Percentiles rank a stretch among this genome's conserved stretches.
These are phyloP conservation scores for Stegodyphus dumicola DNA, from an alignment of 1,140 invertebrate species.

Conservation along the genomic window DNA sequence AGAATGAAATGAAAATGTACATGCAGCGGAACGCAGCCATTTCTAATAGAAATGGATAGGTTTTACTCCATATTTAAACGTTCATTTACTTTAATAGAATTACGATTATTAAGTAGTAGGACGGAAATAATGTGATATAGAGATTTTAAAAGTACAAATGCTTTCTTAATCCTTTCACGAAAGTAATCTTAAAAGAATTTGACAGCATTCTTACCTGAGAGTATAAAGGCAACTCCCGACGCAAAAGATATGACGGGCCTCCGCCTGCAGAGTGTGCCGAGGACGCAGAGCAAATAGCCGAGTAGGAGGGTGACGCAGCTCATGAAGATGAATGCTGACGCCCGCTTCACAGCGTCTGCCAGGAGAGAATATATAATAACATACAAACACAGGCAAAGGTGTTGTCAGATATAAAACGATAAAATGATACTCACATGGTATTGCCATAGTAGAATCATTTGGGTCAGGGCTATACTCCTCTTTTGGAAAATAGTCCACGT, in stretches of 20 bases:
- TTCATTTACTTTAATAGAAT: too few species aligned
- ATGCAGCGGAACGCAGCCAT: too few species aligned
- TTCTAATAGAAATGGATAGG: too few species aligned
- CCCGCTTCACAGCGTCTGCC: constrained; percentile 79
- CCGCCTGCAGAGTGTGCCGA: constrained; percentile 73
- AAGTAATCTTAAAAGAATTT: background rate
- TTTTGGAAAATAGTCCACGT: constrained; percentile 86
- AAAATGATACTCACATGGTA: constrained; percentile 80
- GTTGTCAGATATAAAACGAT: background rate
- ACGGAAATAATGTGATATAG: too few species aligned
- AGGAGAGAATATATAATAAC: constrained; percentile 18
- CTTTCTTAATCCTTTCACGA: too few species aligned
- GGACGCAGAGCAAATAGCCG: constrained; percentile 75
- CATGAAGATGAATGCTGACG: constrained; percentile 75
- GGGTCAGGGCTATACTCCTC: constrained; percentile 86
- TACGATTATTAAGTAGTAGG: too few species aligned
- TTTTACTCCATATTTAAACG: too few species aligned
- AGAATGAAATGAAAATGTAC: too few species aligned
- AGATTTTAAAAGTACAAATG: too few species aligned
- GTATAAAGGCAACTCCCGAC: constrained; percentile 77
- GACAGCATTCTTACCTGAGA: constrained; percentile 72
- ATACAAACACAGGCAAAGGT: background rate
- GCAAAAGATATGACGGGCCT: constrained; percentile 75
- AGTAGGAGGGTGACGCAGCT: constrained; percentile 74
- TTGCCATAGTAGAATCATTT: constrained; percentile 86